Conservation (phyloP, 2,113 vertebrate genomes). For the Heteronetta atricapilla region DNA sequence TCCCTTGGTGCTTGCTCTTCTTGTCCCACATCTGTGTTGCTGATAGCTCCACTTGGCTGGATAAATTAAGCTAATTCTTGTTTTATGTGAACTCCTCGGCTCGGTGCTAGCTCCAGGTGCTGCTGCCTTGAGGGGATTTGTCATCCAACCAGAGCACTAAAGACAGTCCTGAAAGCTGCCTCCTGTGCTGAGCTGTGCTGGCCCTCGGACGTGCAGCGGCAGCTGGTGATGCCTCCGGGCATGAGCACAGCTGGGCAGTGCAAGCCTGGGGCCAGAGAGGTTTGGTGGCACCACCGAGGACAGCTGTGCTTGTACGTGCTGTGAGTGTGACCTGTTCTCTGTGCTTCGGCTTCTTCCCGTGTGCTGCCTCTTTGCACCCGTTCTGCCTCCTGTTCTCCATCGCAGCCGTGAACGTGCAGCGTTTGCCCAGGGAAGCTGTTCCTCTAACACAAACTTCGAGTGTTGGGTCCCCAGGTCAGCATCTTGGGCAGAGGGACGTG, state of each 20-base stretch:
- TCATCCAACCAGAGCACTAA: background rate
- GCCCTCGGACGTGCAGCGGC: background rate
- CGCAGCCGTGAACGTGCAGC: rapidly evolving
- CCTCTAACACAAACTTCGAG: background rate
- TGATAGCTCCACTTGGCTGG: background rate
- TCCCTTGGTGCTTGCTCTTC: background rate
- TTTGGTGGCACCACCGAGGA: background rate
- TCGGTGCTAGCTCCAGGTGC: background rate
- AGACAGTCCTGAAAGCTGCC: background rate
- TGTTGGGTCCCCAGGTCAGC: background rate
- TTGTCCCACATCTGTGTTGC: background rate
- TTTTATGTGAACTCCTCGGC: background rate
- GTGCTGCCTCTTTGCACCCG: background rate
- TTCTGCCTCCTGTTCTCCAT: rapidly evolving
- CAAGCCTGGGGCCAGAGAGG: rapidly evolving
- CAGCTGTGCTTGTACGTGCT: rapidly evolving
- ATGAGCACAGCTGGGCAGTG: background rate
- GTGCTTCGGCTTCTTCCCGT: background rate
- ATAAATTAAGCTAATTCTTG: background rate
- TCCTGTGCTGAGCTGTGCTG: background rate
- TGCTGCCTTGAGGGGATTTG: background rate
- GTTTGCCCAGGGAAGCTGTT: background rate
- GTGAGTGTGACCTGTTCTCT: background rate
- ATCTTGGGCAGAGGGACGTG: background rate
- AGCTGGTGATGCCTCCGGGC: rapidly evolving